phyloP scores from a whole-genome alignment of 2,888 invertebrate species.

The Imbricaverruca yamaguchii region DNA sequence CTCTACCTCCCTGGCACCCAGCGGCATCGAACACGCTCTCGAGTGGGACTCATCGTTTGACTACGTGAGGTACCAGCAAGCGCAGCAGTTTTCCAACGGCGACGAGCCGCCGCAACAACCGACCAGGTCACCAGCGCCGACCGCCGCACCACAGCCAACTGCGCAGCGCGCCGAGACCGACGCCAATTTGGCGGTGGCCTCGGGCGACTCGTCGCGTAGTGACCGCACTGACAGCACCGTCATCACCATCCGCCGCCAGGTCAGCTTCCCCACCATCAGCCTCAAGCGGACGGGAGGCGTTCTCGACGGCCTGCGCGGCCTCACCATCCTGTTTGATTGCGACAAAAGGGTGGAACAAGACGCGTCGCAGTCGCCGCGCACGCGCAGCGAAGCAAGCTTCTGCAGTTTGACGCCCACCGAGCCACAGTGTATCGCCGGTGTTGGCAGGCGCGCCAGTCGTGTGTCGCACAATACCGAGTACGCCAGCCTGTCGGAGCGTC shows the following conservation, averaged over 20 bases:
- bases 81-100: no score
- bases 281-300: background rate
- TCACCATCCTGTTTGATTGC: constrained; percentile 8
- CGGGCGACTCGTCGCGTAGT: constrained; percentile 1
- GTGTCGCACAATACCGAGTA: constrained; percentile 7
- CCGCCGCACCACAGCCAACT: background rate
- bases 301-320: background rate
- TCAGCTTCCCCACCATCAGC: constrained; percentile 19
- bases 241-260: background rate
- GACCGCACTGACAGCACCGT: constrained; percentile 3
- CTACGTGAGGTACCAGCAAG: background rate
- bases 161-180: background rate
- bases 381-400: background rate
- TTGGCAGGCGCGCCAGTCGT: background rate
- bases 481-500: constrained; percentile 14
- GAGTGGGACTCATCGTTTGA: constrained; percentile 13
- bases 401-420: background rate
- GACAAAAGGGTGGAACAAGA: background rate
- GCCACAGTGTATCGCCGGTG: background rate
- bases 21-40: background rate
- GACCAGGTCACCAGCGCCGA: no score
- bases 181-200: background rate
- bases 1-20: background rate
- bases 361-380: background rate
- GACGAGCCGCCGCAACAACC: no score